Base-by-base conservation (phyloP, 1,140 invertebrate genomes). In the Lineus longissimus region DNA sequence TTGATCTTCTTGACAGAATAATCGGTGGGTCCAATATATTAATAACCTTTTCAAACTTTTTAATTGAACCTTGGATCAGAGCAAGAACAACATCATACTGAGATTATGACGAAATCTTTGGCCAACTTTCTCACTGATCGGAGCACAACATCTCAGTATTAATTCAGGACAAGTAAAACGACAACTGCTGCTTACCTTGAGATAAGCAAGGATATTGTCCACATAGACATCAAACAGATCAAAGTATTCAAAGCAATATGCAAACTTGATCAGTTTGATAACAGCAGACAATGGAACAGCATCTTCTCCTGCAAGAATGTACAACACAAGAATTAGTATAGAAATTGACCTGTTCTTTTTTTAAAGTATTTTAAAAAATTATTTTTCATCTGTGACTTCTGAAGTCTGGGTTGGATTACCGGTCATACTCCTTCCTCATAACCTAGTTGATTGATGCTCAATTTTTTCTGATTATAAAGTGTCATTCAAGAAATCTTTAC, bases 221-320 rank as follows among this genome's bases (percentile, higher is more conserved):
- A 75, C 64, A n/a, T 79, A 61, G 25, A 45, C 47, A 58, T 79
- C 77, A 73, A 80, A 81, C 27, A 76, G 61, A 17, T 82, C 81
- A 73, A 72, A 81, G 30, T 77, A 73, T 61, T 82, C 79, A 73
- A 75, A 81, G 67, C 73, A 74, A 64, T 75, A 82, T 9, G 79
- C 76, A 59, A 77, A 69, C 61, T 79, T 81, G 2, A 79, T 67
- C 25, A 82, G 63, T 58, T 75, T 74, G 4, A 82, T 72, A 40
- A 76, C 77, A 45, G 69, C 72, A 33, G 66, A 69, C 27, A 82
- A 57, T 19, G 79, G 76, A 2, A 78, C 70, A 7, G 73, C 72
- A 65, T 80, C 73, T 54, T 74, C 72, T 58, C 77, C 78, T 57
- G 41, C 13, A 43, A 36, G 33, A 36, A 36, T 36, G 4, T 36